These are phyloP conservation scores for Apodemia mormo DNA, from an alignment of 2,888 invertebrate species.

Conservation along the genomic window DNA sequence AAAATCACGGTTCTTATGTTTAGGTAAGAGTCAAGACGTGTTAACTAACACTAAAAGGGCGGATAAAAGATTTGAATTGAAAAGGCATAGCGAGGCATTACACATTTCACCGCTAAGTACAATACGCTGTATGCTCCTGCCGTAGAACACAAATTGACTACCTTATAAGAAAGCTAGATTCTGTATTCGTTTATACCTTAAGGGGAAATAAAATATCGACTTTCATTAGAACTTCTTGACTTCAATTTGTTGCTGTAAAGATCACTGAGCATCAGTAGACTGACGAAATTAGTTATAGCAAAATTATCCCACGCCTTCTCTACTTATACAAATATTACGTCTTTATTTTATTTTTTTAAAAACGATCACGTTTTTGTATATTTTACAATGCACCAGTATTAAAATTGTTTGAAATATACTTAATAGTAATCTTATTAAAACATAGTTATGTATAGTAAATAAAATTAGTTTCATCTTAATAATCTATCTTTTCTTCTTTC, in stretches of 20 bases:
- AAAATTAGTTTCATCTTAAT: too few relatives aligned
- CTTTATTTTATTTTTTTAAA: too few relatives aligned
- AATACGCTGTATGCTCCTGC: slow-evolving; percentile 62
- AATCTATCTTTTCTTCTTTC: too few relatives aligned
- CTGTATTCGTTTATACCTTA: slow-evolving; percentile 33
- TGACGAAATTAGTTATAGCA: neutral
- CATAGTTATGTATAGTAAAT: too few relatives aligned
- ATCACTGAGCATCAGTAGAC: neutral
- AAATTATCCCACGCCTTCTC: too few relatives aligned
- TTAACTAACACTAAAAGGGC: slow-evolving; percentile 46
- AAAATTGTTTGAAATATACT: too few relatives aligned
- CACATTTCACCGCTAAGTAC: slow-evolving; percentile 76
- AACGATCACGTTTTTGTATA: too few relatives aligned
- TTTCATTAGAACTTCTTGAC: neutral
- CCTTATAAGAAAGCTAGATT: slow-evolving; percentile 58
- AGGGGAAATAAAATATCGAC: slow-evolving; percentile 23
- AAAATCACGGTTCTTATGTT: slow-evolving; percentile 29
- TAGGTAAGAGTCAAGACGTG: slow-evolving; percentile 43
- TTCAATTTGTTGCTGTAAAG: neutral
- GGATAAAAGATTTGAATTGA: slow-evolving; percentile 47
- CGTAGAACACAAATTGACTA: slow-evolving; percentile 59
- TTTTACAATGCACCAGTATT: too few relatives aligned
- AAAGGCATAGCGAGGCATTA: slow-evolving; percentile 48
- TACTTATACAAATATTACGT: too few relatives aligned
- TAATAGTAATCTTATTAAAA: too few relatives aligned